These are phyloP conservation scores for Andrena camellia DNA, from an alignment of 2,888 invertebrate species.

Conservation along the genomic window DNA sequence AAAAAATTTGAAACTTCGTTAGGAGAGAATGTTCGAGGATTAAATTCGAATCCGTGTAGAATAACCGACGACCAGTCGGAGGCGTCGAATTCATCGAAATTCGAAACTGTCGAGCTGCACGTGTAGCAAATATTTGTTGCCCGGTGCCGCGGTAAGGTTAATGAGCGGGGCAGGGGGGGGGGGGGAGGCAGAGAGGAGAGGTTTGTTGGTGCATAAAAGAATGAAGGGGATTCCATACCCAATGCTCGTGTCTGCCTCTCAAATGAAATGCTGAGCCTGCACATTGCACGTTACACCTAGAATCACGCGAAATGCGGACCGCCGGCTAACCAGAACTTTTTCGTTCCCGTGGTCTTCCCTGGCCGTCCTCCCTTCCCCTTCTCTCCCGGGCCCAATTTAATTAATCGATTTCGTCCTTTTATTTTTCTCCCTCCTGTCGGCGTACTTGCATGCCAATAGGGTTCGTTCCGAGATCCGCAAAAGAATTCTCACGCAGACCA, in stretches of 20 bases:
- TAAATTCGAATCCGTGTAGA: background rate
- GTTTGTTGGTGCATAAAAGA: slow-evolving; percentile 68
- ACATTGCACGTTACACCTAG: slow-evolving; percentile 73
- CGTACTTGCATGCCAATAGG: background rate
- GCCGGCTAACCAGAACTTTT: slow-evolving; percentile 77
- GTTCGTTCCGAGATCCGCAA: background rate
- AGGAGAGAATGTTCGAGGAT: background rate
- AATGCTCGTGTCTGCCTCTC: slow-evolving; percentile 67
- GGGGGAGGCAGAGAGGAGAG: slow-evolving; percentile 27
- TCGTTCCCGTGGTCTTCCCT: slow-evolving; percentile 54
- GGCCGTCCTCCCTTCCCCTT: background rate
- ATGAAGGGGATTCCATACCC: slow-evolving; percentile 59
- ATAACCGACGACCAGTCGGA: background rate
- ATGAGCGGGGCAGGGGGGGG: slow-evolving; percentile 31
- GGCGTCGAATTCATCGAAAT: slow-evolving; percentile 40
- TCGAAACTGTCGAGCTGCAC: slow-evolving; percentile 37
- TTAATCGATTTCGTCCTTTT: slow-evolving; percentile 34
- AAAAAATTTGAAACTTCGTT: background rate
- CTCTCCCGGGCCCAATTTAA: slow-evolving; percentile 16
- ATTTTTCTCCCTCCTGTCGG: background rate
- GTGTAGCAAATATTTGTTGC: slow-evolving; percentile 50
- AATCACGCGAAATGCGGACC: slow-evolving; percentile 76
- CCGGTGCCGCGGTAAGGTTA: slow-evolving; percentile 22
- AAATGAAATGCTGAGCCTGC: slow-evolving; percentile 78
- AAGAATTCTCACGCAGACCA: background rate